phyloP scores from a whole-genome alignment of 2,797 vertebrate species.

The Pangasius larnaudii region DNA sequence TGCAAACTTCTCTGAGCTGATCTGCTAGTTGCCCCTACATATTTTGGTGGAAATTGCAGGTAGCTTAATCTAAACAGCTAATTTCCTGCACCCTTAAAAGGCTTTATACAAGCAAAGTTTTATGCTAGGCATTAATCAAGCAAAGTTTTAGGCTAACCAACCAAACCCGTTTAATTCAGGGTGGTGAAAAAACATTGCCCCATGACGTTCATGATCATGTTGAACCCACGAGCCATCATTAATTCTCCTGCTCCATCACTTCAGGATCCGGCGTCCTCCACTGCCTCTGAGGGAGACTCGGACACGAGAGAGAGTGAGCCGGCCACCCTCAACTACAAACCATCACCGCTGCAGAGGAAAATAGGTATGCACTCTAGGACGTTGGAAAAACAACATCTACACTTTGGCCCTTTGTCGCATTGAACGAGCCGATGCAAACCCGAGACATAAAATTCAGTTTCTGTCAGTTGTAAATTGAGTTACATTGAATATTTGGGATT shows the following conservation, averaged over 20 bases:
- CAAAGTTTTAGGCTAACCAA: too few species aligned
- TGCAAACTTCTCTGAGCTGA: too few species aligned
- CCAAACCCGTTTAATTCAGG: too few species aligned
- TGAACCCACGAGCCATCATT: neutral
- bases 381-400: neutral
- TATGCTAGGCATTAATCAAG: too few species aligned
- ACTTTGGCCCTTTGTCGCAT: neutral
- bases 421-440: neutral
- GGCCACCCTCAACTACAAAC: constrained; percentile 97
- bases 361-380: constrained; percentile 83
- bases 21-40: too few species aligned
- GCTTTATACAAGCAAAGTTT: too few species aligned
- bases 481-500: neutral
- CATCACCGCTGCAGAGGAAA: constrained; percentile 96
- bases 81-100: too few species aligned
- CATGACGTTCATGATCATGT: too few species aligned
- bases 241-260: neutral
- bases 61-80: too few species aligned
- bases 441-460: neutral
- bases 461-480: neutral
- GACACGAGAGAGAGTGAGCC: constrained; percentile 91
- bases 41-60: too few species aligned
- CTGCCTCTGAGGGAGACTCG: constrained; percentile 91
- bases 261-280: constrained; percentile 91
- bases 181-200: too few species aligned